Percentiles rank a stretch among this genome's conserved stretches.
Evolutionary conservation across 1,140 invertebrate species (phyloP).

Genomic region (Rhopalosiphum maidis): DNA sequence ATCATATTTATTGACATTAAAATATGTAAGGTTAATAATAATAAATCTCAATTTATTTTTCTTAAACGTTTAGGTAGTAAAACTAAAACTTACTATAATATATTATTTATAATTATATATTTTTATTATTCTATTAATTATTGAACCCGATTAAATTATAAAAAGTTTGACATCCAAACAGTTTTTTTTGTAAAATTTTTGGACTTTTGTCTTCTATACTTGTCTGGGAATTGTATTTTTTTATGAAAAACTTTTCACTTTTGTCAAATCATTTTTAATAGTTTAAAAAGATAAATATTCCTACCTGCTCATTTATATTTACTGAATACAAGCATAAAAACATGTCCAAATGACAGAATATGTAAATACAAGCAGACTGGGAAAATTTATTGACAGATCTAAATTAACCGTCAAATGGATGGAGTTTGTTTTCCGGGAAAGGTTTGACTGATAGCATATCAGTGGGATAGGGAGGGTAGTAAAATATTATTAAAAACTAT

Average conservation of each 20-base stretch:
- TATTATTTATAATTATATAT: neutral
- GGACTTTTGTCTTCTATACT: neutral
- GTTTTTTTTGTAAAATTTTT: neutral
- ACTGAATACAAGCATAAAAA: neutral
- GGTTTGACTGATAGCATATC: neutral
- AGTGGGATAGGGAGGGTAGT: too few relatives aligned
- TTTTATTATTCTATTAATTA: neutral
- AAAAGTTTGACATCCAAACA: neutral
- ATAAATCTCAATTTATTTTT: too few relatives aligned
- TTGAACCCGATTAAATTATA: too few relatives aligned
- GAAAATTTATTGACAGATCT: constrained; percentile 1
- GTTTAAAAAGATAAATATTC: neutral
- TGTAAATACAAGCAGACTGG: neutral
- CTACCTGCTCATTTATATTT: neutral
- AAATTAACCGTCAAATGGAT: neutral
- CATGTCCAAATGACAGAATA: neutral
- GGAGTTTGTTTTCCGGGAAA: constrained; percentile 4
- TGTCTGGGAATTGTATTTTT: neutral
- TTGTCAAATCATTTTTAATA: neutral
- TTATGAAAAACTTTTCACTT: neutral
- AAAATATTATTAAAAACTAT: constrained; percentile 11
- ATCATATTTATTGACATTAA: too few relatives aligned
- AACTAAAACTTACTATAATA: neutral
- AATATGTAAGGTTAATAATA: too few relatives aligned
- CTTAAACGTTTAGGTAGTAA: neutral